These are phyloP conservation scores for Acanthosepion pharaonis DNA, from an alignment of 2,888 invertebrate genomes.

Conservation along the genomic window DNA sequence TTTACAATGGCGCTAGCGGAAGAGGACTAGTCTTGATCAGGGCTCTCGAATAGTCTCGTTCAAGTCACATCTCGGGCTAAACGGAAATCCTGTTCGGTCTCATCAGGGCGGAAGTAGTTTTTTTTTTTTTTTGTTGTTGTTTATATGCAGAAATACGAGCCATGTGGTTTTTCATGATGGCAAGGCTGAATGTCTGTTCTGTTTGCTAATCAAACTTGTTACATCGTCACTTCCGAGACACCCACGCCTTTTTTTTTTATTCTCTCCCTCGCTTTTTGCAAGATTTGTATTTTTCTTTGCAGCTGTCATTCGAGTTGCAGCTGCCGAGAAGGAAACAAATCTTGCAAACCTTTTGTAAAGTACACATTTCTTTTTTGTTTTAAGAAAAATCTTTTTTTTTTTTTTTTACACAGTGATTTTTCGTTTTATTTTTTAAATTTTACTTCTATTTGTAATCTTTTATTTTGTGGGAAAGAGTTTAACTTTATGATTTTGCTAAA, in stretches of 20 bases:
- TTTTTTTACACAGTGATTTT: background rate
- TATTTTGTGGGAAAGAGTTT: background rate
- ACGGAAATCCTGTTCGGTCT: background rate
- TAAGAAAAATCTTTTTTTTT: background rate
- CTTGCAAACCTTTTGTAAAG: background rate
- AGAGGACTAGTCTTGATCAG: conserved; percentile 50
- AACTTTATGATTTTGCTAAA: background rate
- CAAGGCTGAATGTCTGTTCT: background rate
- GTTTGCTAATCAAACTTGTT: background rate
- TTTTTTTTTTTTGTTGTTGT: background rate
- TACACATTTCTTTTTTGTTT: background rate
- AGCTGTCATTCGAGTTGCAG: background rate
- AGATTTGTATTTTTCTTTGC: conserved; percentile 22
- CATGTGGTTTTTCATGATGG: background rate
- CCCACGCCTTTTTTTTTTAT: conserved; percentile 18
- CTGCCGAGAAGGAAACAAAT: background rate
- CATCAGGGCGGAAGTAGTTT: background rate
- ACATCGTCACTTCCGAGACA: background rate
- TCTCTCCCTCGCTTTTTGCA: background rate
- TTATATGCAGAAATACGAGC: background rate
- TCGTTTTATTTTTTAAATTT: background rate
- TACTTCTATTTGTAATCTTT: background rate
- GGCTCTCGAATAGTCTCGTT: background rate
- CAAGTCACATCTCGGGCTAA: background rate
- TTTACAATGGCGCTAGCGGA: conserved; percentile 58